Base-by-base conservation (phyloP, 2,113 vertebrate genomes). In the Chascanopsetta lugubris region DNA sequence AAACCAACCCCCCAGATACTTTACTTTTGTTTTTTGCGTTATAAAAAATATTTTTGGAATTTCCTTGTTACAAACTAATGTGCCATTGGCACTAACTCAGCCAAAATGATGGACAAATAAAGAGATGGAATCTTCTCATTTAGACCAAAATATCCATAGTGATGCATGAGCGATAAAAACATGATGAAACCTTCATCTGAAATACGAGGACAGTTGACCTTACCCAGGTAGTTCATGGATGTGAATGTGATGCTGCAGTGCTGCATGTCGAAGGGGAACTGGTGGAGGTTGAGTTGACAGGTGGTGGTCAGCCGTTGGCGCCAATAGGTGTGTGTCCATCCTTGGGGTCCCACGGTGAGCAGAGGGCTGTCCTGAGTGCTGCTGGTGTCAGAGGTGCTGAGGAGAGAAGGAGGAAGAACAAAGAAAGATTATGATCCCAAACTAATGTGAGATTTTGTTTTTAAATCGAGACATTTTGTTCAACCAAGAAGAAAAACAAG, bases 231-330 rank as follows among this genome's bases (percentile, higher is more conserved):
- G 38, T 0, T 50, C 34, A 72, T 46, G 43, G 87, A 63, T 1
- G 0, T 0, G 32, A 89, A 86, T 0, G 88, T 66, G 61, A 91
- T 61, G n/a, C 29, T 45, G 17, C 88, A 90, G 0, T 0, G 5
- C 6, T 90, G 88, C 0, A 0, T 11, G 7, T 90, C 90, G 1
- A 89, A 88, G 11, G 90, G 90, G 48, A 90, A 91, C n/a, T 48
- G 5, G 3, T 0, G 0, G 26, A 91, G 80, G 0, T 73, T 4
- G 0, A 91, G 43, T 0, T 45, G 20, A 21, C 90, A 90, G 63
- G 75, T 86, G 64, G 50, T 70, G 18, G 75, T 88, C 26, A 90
- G 62, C 0, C 56, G 71, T 46, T 80, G 79, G 3, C 15, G 50
- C 0, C 2, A 0, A 1, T 0, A 8, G 0, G 32, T 1, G 0